Conservation (phyloP, 1,140 invertebrate species). For the Zophobas morio region DNA sequence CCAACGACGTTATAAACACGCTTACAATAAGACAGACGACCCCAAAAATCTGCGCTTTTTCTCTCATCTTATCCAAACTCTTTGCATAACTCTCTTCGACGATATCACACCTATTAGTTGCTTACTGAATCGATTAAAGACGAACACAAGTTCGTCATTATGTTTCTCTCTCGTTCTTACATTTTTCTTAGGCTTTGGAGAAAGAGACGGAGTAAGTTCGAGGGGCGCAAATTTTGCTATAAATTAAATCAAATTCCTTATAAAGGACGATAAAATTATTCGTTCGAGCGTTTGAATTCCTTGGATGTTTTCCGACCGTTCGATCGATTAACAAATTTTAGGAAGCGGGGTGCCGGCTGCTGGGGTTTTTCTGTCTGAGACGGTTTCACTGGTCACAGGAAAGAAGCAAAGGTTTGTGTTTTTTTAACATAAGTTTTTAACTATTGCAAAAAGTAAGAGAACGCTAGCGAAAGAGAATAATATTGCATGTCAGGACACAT, state of each 20-base stretch:
- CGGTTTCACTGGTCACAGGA: too few relatives aligned
- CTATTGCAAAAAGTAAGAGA: too few relatives aligned
- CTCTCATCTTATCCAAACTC: not conserved
- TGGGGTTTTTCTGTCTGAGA: not conserved
- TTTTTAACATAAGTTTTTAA: too few relatives aligned
- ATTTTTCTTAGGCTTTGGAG: conserved; percentile 12
- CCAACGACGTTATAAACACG: too few relatives aligned
- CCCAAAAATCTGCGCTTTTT: too few relatives aligned
- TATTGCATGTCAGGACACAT: too few relatives aligned
- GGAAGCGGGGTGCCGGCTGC: not conserved
- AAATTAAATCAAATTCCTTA: conserved; percentile 47
- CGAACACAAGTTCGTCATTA: conserved; percentile 13
- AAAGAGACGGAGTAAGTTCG: conserved; percentile 41
- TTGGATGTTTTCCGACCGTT: conserved; percentile 47
- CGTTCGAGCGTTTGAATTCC: conserved; percentile 51
- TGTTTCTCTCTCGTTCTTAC: conserved; percentile 14
- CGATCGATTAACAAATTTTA: conserved; percentile 20
- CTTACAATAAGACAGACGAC: too few relatives aligned
- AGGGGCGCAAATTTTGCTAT: conserved; percentile 17
- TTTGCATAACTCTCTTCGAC: conserved; percentile 2
- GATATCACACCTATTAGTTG: conserved; percentile 28
- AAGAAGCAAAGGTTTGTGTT: too few relatives aligned
- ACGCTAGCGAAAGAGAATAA: too few relatives aligned
- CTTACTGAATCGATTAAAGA: conserved; percentile 25
- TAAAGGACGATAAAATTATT: conserved; percentile 50